Percentiles rank a stretch among this genome's conserved stretches.
Conservation (phyloP, 2,113 vertebrate species). For the Mastomys natalensis region DNA sequence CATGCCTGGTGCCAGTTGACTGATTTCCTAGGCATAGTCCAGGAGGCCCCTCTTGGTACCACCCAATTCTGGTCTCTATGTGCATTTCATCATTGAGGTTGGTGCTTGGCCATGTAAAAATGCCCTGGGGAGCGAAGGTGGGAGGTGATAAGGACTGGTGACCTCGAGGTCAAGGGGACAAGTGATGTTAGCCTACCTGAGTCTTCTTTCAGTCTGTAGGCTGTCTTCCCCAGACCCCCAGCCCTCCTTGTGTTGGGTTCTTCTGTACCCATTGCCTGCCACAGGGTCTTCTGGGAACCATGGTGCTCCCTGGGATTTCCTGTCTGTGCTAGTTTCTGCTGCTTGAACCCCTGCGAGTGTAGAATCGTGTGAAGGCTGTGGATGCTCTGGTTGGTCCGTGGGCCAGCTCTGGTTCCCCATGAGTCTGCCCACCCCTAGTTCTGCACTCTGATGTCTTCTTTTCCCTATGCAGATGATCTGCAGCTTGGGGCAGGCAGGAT, state of each 20-base stretch:
- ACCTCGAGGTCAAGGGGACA: background rate
- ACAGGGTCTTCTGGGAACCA: background rate
- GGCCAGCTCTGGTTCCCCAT: background rate
- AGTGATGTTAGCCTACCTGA: background rate
- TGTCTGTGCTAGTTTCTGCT: background rate
- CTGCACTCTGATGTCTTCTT: background rate
- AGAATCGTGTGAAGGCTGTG: background rate
- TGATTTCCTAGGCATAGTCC: background rate
- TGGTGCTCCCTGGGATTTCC: background rate
- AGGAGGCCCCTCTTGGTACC: background rate
- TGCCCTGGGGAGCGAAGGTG: background rate
- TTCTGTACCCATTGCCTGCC: background rate
- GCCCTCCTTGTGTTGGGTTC: background rate
- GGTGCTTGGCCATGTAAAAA: background rate
- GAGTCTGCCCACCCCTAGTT: background rate
- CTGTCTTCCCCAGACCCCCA: too few relatives aligned
- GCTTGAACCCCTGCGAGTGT: background rate
- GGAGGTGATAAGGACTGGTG: background rate
- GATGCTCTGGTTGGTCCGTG: too few relatives aligned
- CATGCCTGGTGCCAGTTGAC: background rate
- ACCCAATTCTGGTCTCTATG: background rate
- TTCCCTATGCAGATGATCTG: background rate
- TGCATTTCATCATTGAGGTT: background rate
- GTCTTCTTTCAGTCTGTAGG: too few relatives aligned
- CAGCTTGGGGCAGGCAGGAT: background rate